These are phyloP conservation scores for Agrotis segetum DNA, from an alignment of 2,888 invertebrate species.

Conservation along the genomic window DNA sequence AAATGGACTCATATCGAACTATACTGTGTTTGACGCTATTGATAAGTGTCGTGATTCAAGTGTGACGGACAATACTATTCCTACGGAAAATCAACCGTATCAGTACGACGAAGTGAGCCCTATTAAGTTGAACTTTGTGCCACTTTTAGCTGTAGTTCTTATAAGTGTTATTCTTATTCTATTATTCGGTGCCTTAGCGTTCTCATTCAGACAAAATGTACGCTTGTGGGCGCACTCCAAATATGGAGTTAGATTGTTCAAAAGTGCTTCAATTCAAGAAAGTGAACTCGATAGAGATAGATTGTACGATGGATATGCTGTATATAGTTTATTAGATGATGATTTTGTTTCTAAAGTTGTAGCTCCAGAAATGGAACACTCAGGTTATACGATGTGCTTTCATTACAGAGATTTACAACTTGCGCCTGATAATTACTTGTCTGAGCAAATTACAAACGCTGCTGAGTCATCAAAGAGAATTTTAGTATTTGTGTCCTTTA, in stretches of 20 bases:
- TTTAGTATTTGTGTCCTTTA: conserved; percentile 95
- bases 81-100: conserved; percentile 90
- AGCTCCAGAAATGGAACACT: conserved; percentile 94
- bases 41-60: conserved; percentile 88
- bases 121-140: conserved; percentile 93
- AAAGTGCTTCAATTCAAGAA: conserved; percentile 91
- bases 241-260: conserved; percentile 95
- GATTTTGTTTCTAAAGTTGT: conserved; percentile 93
- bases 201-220: conserved; percentile 95
- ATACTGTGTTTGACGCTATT: conserved; percentile 87
- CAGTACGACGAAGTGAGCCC: conserved; percentile 93
- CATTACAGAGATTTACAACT: conserved; percentile 93
- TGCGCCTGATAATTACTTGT: conserved; percentile 91
- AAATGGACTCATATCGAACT: conserved; percentile 82
- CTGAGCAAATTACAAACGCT: conserved; percentile 92
- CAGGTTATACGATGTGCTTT: conserved; percentile 92
- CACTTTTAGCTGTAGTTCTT: conserved; percentile 94
- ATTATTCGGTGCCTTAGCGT: conserved; percentile 93
- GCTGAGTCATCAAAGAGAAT: conserved; percentile 93
- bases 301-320: conserved; percentile 96
- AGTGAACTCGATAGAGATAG: conserved; percentile 92
- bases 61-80: conserved; percentile 90
- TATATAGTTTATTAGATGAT: conserved; percentile 96
- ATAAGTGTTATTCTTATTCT: conserved; percentile 94
- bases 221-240: conserved; percentile 95